phyloP scores from a whole-genome alignment of 2,888 invertebrate species.

The Ophion obscuratus region DNA sequence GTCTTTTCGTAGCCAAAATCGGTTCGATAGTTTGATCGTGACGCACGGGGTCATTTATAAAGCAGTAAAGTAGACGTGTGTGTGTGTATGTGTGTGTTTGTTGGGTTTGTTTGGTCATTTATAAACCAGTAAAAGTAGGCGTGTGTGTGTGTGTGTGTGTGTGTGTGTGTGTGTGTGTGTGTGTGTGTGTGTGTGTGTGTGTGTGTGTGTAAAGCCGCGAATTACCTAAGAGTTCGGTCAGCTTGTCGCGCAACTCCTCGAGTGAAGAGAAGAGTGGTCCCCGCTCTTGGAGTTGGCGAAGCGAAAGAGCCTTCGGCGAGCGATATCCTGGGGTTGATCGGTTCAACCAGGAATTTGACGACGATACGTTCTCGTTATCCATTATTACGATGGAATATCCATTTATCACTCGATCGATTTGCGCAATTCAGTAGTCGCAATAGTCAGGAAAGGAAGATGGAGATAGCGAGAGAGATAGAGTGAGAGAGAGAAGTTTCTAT shows the following conservation, averaged over 20 bases:
- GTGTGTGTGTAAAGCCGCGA: slow-evolving; percentile 2
- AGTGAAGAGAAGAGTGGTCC: slow-evolving; percentile 80
- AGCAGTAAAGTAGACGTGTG: slow-evolving; percentile 1
- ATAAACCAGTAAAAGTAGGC: slow-evolving; percentile 16
- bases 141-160: neutral
- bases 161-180: neutral
- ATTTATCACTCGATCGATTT: slow-evolving; percentile 2
- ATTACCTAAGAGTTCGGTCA: slow-evolving; percentile 81
- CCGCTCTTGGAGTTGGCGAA: slow-evolving; percentile 66
- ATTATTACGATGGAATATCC: slow-evolving; percentile 16
- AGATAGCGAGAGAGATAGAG: too few species aligned
- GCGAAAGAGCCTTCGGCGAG: slow-evolving; percentile 57
- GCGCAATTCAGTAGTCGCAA: slow-evolving; percentile 1
- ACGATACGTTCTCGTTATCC: slow-evolving; percentile 52
- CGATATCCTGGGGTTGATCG: slow-evolving; percentile 59
- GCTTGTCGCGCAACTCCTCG: slow-evolving; percentile 81
- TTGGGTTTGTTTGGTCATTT: too few species aligned
- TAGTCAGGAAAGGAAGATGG: neutral
- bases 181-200: neutral
- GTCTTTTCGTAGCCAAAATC: neutral
- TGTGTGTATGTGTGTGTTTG: too few species aligned
- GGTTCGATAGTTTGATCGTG: slow-evolving; percentile 27
- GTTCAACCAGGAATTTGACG: slow-evolving; percentile 55
- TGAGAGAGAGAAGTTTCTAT: neutral
- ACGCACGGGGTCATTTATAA: slow-evolving; percentile 40